Evolutionary conservation across 2,888 invertebrate genomes (phyloP).

Genomic region (Clunio marinus): DNA sequence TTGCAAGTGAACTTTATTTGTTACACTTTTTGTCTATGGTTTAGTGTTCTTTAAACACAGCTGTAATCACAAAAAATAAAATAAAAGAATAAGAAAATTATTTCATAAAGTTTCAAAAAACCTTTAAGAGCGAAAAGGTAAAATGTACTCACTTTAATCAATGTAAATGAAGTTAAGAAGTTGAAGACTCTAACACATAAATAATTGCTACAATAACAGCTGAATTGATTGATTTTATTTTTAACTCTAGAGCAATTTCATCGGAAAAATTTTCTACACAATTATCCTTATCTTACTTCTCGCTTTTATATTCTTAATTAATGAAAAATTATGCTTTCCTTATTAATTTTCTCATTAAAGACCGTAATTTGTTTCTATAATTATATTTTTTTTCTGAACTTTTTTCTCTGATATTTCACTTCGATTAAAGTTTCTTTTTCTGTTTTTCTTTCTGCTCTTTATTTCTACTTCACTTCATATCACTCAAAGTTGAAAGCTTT

Average conservation of each 20-base stretch:
- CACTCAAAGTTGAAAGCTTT: neutral
- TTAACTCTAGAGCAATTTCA: neutral
- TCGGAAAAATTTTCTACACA: neutral
- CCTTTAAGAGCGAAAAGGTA: too few species aligned
- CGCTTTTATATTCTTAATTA: neutral
- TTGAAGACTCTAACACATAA: neutral
- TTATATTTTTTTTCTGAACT: neutral
- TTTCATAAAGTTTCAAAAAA: too few species aligned
- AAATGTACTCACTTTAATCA: conserved; percentile 11
- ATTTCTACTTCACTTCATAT: neutral
- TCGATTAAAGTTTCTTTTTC: neutral
- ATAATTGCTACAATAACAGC: neutral
- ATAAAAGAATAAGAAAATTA: too few species aligned
- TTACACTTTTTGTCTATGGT: too few species aligned
- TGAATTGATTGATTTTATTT: neutral
- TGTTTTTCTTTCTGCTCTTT: neutral
- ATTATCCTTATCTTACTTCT: neutral
- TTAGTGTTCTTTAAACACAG: neutral
- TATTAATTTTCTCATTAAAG: neutral
- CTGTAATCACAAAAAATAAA: neutral
- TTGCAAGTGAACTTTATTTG: neutral
- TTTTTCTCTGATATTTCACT: neutral
- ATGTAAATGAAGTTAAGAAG: neutral
- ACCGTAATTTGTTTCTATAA: neutral
- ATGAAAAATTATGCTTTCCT: neutral